Evolutionary conservation across 2,113 vertebrate species (phyloP).

Genomic region (Lagopus muta): DNA sequence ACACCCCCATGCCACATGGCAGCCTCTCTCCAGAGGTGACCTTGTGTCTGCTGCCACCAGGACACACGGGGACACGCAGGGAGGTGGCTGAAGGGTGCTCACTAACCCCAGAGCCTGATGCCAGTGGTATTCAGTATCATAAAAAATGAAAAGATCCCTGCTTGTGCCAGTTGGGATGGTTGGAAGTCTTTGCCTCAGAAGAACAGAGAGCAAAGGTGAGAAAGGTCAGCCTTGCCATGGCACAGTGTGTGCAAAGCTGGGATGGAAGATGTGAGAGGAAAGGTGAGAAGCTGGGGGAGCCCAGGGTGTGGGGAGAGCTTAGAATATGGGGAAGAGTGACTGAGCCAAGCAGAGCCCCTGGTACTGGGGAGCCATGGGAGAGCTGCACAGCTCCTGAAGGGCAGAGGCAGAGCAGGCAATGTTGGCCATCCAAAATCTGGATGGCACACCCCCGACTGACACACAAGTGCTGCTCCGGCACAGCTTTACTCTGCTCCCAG

Average conservation of each 20-base stretch:
- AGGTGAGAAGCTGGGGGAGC: neutral
- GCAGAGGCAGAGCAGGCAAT: neutral
- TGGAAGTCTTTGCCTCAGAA: neutral
- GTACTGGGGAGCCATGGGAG: neutral
- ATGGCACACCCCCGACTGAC: neutral
- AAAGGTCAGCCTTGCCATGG: neutral
- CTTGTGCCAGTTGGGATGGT: neutral
- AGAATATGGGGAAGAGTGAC: neutral
- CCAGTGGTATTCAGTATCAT: neutral
- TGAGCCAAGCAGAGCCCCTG: neutral
- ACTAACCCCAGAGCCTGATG: neutral
- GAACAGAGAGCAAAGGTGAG: neutral
- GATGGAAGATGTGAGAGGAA: neutral
- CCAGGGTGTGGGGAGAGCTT: neutral
- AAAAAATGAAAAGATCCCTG: neutral
- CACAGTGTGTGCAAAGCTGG: neutral
- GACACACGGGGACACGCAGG: neutral
- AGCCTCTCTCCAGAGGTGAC: neutral
- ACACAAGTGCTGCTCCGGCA: neutral
- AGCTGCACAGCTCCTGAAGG: neutral
- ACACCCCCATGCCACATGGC: conserved; percentile 15
- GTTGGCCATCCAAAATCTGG: neutral
- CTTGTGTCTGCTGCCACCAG: conserved; percentile 24
- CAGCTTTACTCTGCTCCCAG: neutral
- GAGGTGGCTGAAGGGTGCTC: neutral